Conservation (phyloP, 2,113 vertebrate species). For the Actenoides lindsayi region DNA sequence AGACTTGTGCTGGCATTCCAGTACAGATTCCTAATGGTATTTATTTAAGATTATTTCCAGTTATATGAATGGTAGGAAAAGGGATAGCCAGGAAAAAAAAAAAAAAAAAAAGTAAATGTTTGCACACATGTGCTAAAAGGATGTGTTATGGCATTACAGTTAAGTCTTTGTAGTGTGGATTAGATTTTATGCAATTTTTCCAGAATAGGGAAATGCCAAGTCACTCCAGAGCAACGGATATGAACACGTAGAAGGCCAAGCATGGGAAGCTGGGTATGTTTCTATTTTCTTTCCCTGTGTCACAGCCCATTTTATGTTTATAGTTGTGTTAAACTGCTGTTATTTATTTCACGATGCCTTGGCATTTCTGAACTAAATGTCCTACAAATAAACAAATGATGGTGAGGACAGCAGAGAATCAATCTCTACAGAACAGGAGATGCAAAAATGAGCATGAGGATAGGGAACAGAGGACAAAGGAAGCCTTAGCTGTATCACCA, state of each 20-base stretch:
- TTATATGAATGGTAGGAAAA: not conserved
- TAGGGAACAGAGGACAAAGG: not conserved
- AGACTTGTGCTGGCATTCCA: not conserved
- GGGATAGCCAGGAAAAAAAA: not conserved
- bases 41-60: not conserved
- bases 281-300: not conserved
- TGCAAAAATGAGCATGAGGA: not conserved
- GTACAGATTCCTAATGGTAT: not conserved
- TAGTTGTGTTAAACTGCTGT: not conserved
- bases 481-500: not conserved
- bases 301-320: not conserved
- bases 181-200: not conserved
- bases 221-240: not conserved
- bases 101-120: not conserved
- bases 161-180: not conserved
- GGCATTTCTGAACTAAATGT: not conserved
- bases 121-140: not conserved
- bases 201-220: not conserved
- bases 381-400: not conserved
- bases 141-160: not conserved
- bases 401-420: not conserved
- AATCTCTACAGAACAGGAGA: rapidly evolving
- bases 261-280: not conserved
- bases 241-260: rapidly evolving
- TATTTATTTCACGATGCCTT: not conserved